Evolutionary conservation across 2,888 invertebrate genomes (phyloP).

Genomic region (Lasioglossum figueresi): DNA sequence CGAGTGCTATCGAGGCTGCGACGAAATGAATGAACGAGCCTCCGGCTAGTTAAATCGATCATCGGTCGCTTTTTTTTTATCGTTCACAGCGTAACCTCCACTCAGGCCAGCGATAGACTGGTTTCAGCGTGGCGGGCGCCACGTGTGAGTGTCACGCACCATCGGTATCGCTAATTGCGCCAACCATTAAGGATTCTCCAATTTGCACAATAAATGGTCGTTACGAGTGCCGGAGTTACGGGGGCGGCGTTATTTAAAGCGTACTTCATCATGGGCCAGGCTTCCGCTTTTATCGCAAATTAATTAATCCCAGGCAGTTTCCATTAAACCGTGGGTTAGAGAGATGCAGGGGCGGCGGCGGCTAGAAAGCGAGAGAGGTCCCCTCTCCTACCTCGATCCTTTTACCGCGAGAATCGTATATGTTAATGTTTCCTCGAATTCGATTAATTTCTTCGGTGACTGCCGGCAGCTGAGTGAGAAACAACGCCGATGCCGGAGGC

Average conservation of each 20-base stretch:
- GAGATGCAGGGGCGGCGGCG: neutral
- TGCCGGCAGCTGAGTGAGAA: neutral
- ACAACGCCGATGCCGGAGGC: neutral
- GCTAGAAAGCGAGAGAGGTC: neutral
- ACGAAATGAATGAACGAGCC: constrained; percentile 40
- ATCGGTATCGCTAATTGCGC: constrained; percentile 72
- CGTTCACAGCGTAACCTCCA: constrained; percentile 6
- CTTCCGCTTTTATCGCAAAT: constrained; percentile 63
- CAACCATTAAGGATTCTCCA: constrained; percentile 73
- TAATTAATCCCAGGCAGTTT: constrained; percentile 59
- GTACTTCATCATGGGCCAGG: constrained; percentile 61
- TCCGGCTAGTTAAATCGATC: constrained; percentile 62
- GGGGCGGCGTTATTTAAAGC: constrained; percentile 66
- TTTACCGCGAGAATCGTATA: constrained; percentile 5
- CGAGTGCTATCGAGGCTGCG: neutral
- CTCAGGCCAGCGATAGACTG: constrained; percentile 19
- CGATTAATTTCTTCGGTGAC: constrained; percentile 44
- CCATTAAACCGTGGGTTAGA: constrained; percentile 45
- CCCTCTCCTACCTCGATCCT: neutral
- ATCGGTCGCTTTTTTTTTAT: constrained; percentile 32
- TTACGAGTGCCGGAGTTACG: constrained; percentile 59
- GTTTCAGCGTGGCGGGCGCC: constrained; percentile 25
- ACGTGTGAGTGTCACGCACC: constrained; percentile 65
- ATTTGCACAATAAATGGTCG: constrained; percentile 73
- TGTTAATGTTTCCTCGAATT: constrained; percentile 38